Evolutionary conservation across 2,888 invertebrate species (phyloP), one percentile per base, ranked within the genome.

Genomic region (Leptopilina syphax): DNA sequence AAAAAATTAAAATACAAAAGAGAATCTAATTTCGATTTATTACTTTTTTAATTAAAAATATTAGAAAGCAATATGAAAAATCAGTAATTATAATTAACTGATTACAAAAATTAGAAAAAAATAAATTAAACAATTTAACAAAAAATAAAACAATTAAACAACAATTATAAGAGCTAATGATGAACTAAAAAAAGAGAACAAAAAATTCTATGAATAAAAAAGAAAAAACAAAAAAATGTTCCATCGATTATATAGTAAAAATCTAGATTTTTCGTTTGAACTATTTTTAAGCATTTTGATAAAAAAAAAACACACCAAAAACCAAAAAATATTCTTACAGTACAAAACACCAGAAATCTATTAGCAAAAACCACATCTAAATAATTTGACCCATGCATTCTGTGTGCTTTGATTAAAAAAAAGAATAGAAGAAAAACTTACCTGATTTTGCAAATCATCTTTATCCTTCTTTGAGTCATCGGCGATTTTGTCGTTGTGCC

Each of bases 361-460:
- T 67, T 82, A 77, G 81, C 86, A 87, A 86, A 34, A 7, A 87
- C 83, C 84, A 84, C 79, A 78, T 80, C 81, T 82, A 79, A 81
- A 78, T 86, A 82, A 85, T n/a, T 57, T 34, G 34, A 18, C n/a
- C 57, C 73, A 77, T 79, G 80, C 79, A 79, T 47, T 68, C 50
- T 57, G 68, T 12, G 79, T 78, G 76, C 80, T 79, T 65, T 76
- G 24, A 57, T 50, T 10, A 10, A 50, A 50, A 50, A 50, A 50
- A 50, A 12, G 10, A 77, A 77, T 66, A 41, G 44, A 12, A 12
- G 24, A 10, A 65, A 60, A 77, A 65, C 88, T 92, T 89, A 96
- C 96, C 95, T 97, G 96, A 81, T 95, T 94, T 70, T 95, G 94
- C 83, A 96, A 91, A 89, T 97, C 97, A 83, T 95, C 95, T 41